These are phyloP conservation scores for Dufourea novaeangliae DNA, from an alignment of 1,140 invertebrate species.

Conservation along the genomic window DNA sequence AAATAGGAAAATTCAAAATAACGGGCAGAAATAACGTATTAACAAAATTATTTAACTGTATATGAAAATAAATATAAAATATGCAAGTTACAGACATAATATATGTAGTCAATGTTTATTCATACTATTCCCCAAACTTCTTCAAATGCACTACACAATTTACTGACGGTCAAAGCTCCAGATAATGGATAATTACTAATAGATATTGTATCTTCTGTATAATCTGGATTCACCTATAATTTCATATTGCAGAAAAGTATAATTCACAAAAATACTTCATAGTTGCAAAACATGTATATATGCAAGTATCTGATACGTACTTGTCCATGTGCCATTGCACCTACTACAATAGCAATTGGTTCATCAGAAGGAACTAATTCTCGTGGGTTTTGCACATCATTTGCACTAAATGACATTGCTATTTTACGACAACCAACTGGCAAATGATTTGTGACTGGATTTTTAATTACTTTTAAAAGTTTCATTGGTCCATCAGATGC, in stretches of 20 bases:
- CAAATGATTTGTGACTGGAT: slow-evolving; percentile 96
- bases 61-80: slow-evolving; percentile 11
- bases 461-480: slow-evolving; percentile 98
- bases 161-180: slow-evolving; percentile 96
- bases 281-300: slow-evolving; percentile 5
- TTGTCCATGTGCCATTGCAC: slow-evolving; percentile 98
- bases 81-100: slow-evolving; percentile 7
- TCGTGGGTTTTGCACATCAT: slow-evolving; percentile 88
- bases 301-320: slow-evolving; percentile 77
- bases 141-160: slow-evolving; percentile 98
- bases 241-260: neutral
- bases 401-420: slow-evolving; percentile 94
- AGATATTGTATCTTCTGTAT: slow-evolving; percentile 94
- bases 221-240: slow-evolving; percentile 90
- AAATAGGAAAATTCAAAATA: too few species aligned
- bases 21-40: too few species aligned
- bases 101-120: slow-evolving; percentile 46
- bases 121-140: slow-evolving; percentile 95
- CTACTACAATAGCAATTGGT: slow-evolving; percentile 95
- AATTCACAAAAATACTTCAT: neutral
- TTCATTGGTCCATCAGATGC: slow-evolving; percentile 95
- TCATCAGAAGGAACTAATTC: slow-evolving; percentile 92
- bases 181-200: slow-evolving; percentile 98
- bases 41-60: neutral
- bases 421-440: slow-evolving; percentile 97